Conservation (phyloP, 2,113 vertebrate genomes). For the Periophthalmus modestus region DNA sequence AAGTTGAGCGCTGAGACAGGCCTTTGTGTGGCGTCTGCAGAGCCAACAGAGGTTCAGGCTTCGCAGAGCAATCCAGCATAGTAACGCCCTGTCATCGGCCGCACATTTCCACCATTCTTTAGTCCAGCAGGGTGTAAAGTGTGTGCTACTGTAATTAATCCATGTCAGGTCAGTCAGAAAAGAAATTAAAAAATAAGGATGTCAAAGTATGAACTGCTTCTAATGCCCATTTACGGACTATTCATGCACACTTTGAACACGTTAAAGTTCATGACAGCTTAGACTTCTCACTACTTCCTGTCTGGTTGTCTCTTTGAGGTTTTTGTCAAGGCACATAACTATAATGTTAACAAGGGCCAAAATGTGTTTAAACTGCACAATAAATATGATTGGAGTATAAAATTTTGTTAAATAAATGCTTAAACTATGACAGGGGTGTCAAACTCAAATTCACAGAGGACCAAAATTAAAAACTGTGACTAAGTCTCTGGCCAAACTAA, state of each 20-base stretch:
- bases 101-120: conserved; percentile 73
- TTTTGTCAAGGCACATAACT: no score
- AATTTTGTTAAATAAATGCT: no score
- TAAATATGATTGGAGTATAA: no score
- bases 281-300: no score
- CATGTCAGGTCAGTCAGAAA: conserved; percentile 67
- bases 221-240: conserved; percentile 62
- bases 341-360: no score
- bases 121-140: conserved; percentile 74
- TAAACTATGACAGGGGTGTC: no score
- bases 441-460: no score
- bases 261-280: no score
- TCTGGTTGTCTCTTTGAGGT: no score
- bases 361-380: no score
- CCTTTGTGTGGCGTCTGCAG: conserved; percentile 41
- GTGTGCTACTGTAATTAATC: conserved; percentile 76
- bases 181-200: conserved; percentile 35
- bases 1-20: conserved; percentile 51
- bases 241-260: conserved; percentile 11
- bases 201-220: conserved; percentile 70
- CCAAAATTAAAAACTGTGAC: no score
- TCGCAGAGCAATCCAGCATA: conserved; percentile 65
- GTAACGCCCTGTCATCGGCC: conserved; percentile 63
- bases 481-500: no score
- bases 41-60: conserved; percentile 51